Base-by-base conservation (phyloP, 37 sponge, comb jelly and placozoan species). In the Ianthella basta region DNA sequence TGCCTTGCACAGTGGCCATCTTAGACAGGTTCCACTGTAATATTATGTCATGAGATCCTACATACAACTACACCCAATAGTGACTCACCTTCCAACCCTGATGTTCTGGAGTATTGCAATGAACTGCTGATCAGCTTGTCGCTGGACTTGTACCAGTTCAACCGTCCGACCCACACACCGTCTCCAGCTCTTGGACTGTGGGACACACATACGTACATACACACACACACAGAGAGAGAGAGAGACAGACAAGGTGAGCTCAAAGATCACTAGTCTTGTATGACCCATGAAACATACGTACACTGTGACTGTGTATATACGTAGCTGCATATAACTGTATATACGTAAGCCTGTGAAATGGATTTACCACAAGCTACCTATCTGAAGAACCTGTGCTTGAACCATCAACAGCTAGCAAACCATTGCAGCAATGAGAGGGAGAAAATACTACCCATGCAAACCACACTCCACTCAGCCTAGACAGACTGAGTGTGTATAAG, bases 41-140 rank as follows among this genome's bases (percentile, higher is more conserved):
- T n/a, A n/a, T n/a, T 44, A 8, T 44, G 50, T 44, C 50, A 3
- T 8, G 6, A 44, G 50, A 3, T 3, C 50, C 8, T 8, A 44
- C 50, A 44, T 8, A 44, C 50, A 44, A 8, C 5, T 72, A 36
- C 23, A 24, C n/a, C n/a, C n/a, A n/a, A n/a, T n/a, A n/a, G n/a
- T 4, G 27, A 34, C 37, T 57, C 29, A 91, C 92, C 92, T 92
- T 21, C 96, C 96, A 60, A 86, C 77, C 55, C 96, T 74, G 59
- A 96, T 93, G 70, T 91, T 86, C 69, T 93, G 95, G 14, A 96
- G 86, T 0, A 96, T 25, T 6, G 83, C 88, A 64, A 96, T 93
- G 70, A 96, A 96, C 50, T 86, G 72, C 53, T 55, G 60, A 73
- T 96, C 96, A 2, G 72, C 89, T 57, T 96, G 96, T 72, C 96